Evolutionary conservation across 2,888 invertebrate genomes (phyloP), one percentile per base, ranked within the genome.

Genomic region (Phyllotreta striolata): DNA sequence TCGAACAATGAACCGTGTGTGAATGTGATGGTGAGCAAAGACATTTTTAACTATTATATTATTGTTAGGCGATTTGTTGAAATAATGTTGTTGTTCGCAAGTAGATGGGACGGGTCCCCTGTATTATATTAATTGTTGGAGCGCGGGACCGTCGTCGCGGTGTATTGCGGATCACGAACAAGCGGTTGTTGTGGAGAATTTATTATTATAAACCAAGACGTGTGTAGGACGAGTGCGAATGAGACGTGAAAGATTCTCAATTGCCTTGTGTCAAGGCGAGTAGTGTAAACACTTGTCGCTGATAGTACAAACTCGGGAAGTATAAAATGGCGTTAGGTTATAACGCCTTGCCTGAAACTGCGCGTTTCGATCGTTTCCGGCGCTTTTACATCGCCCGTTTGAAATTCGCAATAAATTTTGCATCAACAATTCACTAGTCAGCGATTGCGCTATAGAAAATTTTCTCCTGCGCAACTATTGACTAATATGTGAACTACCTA

Each of bases 291-390:
- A 55, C 63, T 75, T 75, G 66, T 77, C 78, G 75, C 77, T 77
- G 77, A 81, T 81, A 82, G 82, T 82, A 82, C 82, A 82, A 81
- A 82, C 78, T 80, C 77, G 80, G 79, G 80, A 81, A 80, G 80
- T 80, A 79, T 80, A 81, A 77, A 55, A 77, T 76, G 69, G 71
- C 47, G 65, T 61, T 52, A 57, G 63, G 55, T 55, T 40, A 63
- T 52, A 55, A 49, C 60, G 52, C 56, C 55, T 34, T 41, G 52
- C 39, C 56, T 56, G 61, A 40, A 55, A 51, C 49, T 37, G 7
- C 14, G 12, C 14, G 12, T 39, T 54, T 60, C 43, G 52, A 38
- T 49, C 40, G 54, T 38, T 60, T 60, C 52, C 44, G 13, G 52
- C 54, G 60, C 52, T 60, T 38, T 10, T 34, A 24, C 24, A 41